A percentile compares a stretch with the other conserved stretches of the same genome.
These are phyloP conservation scores for Pipra filicauda DNA, from an alignment of 2,113 vertebrate species.

Conservation along the genomic window DNA sequence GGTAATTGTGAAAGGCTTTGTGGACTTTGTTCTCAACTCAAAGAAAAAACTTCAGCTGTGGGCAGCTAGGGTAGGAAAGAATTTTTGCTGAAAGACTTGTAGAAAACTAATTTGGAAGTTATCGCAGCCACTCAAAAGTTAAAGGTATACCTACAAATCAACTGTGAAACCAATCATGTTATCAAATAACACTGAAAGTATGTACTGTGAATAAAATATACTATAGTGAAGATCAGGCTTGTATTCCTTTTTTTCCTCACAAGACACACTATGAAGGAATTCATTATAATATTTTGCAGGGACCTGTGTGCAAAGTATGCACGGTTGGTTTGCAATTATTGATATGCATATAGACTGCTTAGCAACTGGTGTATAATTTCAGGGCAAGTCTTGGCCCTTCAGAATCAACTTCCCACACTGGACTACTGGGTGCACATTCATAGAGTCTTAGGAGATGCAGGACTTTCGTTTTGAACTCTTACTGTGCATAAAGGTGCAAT, in stretches of 20 bases:
- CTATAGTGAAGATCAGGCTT: neutral
- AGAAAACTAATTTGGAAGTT: slow-evolving; percentile 43
- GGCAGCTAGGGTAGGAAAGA: slow-evolving; percentile 5
- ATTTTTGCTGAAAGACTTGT: slow-evolving; percentile 25
- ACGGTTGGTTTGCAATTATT: neutral
- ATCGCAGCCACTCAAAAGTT: neutral
- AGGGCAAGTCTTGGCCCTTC: neutral
- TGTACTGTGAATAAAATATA: slow-evolving; percentile 13
- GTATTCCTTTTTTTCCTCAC: neutral
- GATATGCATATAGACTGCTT: neutral
- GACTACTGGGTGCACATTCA: neutral
- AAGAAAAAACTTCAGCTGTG: slow-evolving; percentile 40
- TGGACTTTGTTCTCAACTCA: slow-evolving; percentile 62
- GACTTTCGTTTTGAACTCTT: neutral
- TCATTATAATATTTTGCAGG: neutral
- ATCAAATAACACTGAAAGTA: neutral
- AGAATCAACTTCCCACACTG: neutral
- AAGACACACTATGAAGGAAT: neutral
- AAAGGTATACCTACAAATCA: slow-evolving; percentile 22
- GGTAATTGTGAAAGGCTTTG: slow-evolving; percentile 52
- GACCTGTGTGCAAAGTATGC: neutral
- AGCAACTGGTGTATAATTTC: neutral
- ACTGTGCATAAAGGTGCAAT: neutral
- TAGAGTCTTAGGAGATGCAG: neutral
- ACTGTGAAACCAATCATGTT: neutral